A percentile compares a stretch with the other conserved stretches of the same genome.
Evolutionary conservation across 2,113 vertebrate genomes (phyloP).

Genomic region (Platichthys flesus): DNA sequence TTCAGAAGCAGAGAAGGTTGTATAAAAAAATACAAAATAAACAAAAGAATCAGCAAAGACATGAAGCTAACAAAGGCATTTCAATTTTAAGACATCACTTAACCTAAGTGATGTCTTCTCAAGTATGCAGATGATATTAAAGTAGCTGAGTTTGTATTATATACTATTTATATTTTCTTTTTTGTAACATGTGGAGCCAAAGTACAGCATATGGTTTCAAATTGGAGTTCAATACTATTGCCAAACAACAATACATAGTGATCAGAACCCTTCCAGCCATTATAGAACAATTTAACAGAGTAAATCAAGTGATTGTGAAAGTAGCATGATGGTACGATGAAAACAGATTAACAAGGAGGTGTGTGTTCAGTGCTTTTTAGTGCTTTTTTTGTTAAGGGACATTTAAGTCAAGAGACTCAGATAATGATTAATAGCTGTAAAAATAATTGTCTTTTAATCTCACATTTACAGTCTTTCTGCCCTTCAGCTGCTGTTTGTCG

Average conservation of each 20-base stretch:
- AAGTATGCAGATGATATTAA: conserved; percentile 52
- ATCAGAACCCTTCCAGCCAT: conserved; percentile 3
- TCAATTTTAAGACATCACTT: conserved; percentile 41
- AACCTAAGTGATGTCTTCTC: conserved; percentile 47
- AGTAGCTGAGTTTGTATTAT: conserved; percentile 19
- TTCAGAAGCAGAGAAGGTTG: neutral
- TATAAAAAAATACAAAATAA: conserved; percentile 10
- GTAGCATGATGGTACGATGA: conserved; percentile 2
- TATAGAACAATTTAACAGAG: neutral
- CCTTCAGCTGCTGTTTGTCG: neutral
- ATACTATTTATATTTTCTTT: neutral
- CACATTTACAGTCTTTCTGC: conserved; percentile 27
- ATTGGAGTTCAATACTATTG: neutral
- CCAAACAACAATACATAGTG: neutral
- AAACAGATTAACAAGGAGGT: conserved; percentile 22
- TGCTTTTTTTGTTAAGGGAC: conserved; percentile 48
- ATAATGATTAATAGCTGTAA: conserved; percentile 60
- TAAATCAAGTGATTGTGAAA: conserved; percentile 18
- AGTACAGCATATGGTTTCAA: conserved; percentile 6
- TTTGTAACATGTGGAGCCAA: conserved; percentile 2
- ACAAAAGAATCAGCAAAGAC: neutral
- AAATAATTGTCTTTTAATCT: conserved; percentile 67
- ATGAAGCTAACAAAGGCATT: conserved; percentile 56
- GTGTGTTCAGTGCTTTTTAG: conserved; percentile 60
- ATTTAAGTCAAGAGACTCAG: conserved; percentile 44